Evolutionary conservation across 2,888 invertebrate genomes (phyloP).

Genomic region (Neoitamus cyanurus): DNA sequence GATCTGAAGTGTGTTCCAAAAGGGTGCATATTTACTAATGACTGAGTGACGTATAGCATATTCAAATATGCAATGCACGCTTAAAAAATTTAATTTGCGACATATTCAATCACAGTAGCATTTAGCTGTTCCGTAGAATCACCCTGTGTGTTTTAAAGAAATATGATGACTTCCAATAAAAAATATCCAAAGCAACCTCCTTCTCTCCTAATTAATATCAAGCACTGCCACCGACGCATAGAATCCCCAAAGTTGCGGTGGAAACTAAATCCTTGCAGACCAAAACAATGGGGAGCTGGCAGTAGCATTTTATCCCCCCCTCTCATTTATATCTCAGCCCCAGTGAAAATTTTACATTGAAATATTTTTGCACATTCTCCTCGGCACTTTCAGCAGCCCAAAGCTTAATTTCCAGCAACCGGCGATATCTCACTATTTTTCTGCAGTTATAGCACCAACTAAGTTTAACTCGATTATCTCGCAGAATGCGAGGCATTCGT

Average conservation of each 20-base stretch:
- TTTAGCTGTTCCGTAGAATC: too few relatives aligned
- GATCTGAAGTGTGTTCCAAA: too few relatives aligned
- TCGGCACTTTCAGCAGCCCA: not conserved
- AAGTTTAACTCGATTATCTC: constrained; percentile 28
- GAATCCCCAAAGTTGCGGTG: not conserved
- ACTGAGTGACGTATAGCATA: too few relatives aligned
- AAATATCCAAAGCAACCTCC: not conserved
- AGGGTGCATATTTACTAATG: too few relatives aligned
- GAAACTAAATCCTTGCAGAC: not conserved
- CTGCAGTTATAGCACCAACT: not conserved
- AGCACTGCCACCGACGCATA: not conserved
- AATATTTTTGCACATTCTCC: not conserved
- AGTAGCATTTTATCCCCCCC: too few relatives aligned
- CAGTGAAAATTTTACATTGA: not conserved
- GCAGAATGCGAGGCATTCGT: constrained; percentile 6
- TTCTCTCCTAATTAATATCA: not conserved
- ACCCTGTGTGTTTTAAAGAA: too few relatives aligned
- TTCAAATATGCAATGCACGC: too few relatives aligned
- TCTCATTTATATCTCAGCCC: not conserved
- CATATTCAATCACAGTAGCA: too few relatives aligned
- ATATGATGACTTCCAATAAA: not conserved
- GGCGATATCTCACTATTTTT: constrained; percentile 21
- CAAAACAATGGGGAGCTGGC: not conserved
- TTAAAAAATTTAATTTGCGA: too few relatives aligned
- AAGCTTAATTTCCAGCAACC: constrained; percentile 21